Evolutionary conservation across 2,888 invertebrate species (phyloP).

Genomic region (Acanthosepion esculentum): DNA sequence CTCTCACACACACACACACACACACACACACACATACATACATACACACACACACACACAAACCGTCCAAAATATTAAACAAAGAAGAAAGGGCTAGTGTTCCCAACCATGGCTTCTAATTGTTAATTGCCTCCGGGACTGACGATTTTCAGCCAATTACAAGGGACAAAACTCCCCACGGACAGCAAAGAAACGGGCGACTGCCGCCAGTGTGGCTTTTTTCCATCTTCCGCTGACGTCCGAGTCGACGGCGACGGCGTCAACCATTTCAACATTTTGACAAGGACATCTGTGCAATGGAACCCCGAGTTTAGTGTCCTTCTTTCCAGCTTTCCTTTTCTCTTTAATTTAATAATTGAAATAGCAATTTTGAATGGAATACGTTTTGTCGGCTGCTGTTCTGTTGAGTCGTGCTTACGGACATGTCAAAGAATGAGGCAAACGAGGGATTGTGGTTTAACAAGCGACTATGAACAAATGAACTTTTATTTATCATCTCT

Average conservation of each 20-base stretch:
- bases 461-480: background rate
- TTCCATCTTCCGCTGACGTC: background rate
- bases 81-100: background rate
- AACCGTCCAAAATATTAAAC: too few species aligned
- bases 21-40: background rate
- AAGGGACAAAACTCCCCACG: background rate
- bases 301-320: background rate
- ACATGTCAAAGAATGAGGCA: background rate
- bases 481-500: background rate
- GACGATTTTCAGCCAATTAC: constrained; percentile 14
- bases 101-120: background rate
- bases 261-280: background rate
- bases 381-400: constrained; percentile 4
- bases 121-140: background rate
- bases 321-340: background rate
- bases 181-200: background rate
- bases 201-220: background rate
- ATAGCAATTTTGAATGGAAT: background rate
- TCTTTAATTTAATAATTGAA: constrained; percentile 20
- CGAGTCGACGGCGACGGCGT: background rate
- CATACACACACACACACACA: accelerated
- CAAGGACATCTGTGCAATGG: constrained; percentile 33
- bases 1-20: background rate
- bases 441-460: background rate
- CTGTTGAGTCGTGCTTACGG: background rate